Conservation (phyloP, 2,888 invertebrate species). For the Bhutanitis thaidina region DNA sequence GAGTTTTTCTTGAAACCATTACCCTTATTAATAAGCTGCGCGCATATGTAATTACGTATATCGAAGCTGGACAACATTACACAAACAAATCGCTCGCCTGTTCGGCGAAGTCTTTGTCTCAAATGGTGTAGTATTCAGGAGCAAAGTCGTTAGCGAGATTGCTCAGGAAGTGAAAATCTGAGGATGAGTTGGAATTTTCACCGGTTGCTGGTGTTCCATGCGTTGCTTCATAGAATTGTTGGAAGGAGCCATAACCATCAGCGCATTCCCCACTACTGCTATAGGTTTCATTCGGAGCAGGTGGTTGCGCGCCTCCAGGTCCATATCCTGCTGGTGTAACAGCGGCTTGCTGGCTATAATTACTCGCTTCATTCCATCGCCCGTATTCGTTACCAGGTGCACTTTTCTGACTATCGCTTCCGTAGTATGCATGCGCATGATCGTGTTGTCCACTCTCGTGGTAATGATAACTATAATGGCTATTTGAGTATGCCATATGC, state of each 20-base stretch:
- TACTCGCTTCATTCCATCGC: conserved; percentile 70
- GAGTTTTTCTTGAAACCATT: conserved; percentile 41
- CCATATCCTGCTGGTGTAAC: conserved; percentile 45
- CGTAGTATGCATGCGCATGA: conserved; percentile 66
- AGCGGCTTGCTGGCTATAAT: conserved; percentile 49
- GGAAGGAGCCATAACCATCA: conserved; percentile 85
- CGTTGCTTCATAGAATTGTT: conserved; percentile 83
- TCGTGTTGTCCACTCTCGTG: conserved; percentile 66
- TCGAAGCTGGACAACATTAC: conserved; percentile 37
- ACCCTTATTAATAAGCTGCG: conserved; percentile 27
- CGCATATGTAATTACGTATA: conserved; percentile 19
- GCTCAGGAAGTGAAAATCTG: conserved; percentile 95
- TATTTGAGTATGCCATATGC: conserved; percentile 67
- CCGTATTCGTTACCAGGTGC: conserved; percentile 70
- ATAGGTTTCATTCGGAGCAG: conserved; percentile 57
- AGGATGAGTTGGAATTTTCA: conserved; percentile 94
- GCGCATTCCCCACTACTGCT: conserved; percentile 75
- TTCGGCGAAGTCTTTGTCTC: conserved; percentile 79
- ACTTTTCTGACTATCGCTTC: conserved; percentile 71
- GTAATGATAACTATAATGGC: conserved; percentile 75
- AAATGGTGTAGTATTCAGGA: conserved; percentile 91
- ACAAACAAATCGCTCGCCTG: conserved; percentile 76
- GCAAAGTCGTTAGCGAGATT: conserved; percentile 95
- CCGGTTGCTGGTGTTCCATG: conserved; percentile 78
- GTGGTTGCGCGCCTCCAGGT: conserved; percentile 38